Evolutionary conservation across 1,140 invertebrate species (phyloP).

Genomic region (Hycleus phaleratus): DNA sequence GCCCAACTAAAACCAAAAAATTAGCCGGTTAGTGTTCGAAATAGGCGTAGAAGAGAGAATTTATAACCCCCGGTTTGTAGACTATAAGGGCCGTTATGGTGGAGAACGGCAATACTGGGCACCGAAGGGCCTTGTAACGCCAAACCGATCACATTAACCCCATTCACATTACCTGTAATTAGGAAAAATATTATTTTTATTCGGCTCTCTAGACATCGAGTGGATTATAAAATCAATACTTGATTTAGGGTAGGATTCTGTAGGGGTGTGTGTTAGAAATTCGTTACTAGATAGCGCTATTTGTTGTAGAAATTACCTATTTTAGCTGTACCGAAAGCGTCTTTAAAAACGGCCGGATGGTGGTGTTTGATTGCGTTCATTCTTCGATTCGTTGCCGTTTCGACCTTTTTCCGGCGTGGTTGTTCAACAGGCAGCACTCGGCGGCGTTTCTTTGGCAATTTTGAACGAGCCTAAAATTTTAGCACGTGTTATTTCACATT

Average conservation of each 20-base stretch:
- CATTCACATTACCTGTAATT: constrained; percentile 53
- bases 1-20: neutral
- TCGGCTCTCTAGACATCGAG: too few relatives aligned
- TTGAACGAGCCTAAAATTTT: constrained; percentile 66
- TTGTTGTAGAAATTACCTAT: constrained; percentile 44
- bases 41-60: neutral
- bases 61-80: constrained; percentile 6
- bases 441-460: constrained; percentile 77
- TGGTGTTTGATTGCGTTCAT: constrained; percentile 79
- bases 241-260: too few relatives aligned
- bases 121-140: constrained; percentile 53
- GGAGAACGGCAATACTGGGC: constrained; percentile 37
- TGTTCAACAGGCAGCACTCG: constrained; percentile 77
- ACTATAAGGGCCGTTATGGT: constrained; percentile 37
- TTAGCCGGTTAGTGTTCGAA: neutral
- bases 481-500: too few relatives aligned
- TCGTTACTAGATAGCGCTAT: neutral
- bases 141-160: constrained; percentile 61
- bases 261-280: neutral
- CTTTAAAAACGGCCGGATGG: constrained; percentile 62
- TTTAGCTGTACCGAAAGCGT: constrained; percentile 51
- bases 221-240: neutral
- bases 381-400: constrained; percentile 56
- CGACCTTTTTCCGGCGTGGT: constrained; percentile 52
- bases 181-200: neutral